These are phyloP conservation scores for Phainopepla nitens DNA, from an alignment of 2,113 vertebrate species.

Conservation along the genomic window DNA sequence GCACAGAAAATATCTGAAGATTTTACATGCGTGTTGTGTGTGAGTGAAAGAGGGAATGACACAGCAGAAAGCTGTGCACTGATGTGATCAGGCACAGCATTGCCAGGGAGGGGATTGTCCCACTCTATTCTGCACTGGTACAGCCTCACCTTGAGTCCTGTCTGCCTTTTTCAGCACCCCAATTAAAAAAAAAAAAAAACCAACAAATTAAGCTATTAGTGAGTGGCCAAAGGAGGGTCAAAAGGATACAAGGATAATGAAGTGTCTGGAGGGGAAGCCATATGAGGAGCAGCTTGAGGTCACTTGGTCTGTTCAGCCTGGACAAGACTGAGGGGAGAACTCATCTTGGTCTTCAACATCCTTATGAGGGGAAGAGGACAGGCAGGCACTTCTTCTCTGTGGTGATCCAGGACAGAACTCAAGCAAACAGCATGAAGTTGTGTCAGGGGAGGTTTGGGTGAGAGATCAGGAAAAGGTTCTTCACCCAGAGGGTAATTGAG, in stretches of 20 bases:
- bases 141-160: not conserved
- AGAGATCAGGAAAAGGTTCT: not conserved
- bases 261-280: not conserved
- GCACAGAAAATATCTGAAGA: not conserved
- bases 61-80: not conserved
- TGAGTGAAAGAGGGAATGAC: not conserved
- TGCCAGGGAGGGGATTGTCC: rapidly evolving
- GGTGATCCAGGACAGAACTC: not conserved
- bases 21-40: not conserved
- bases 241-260: not conserved
- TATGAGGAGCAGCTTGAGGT: not conserved
- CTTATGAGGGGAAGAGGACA: not conserved
- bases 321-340: not conserved
- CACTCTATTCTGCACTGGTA: not conserved
- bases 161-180: rapidly evolving
- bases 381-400: not conserved
- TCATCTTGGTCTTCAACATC: not conserved
- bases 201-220: not conserved
- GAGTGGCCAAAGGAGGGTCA: not conserved
- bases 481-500: rapidly evolving
- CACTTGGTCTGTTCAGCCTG: not conserved
- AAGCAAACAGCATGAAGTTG: not conserved
- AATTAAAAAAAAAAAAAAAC: not conserved
- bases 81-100: not conserved
- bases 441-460: not conserved